Conservation (phyloP, 2,113 vertebrate species). For the Baryphthengus martii region DNA sequence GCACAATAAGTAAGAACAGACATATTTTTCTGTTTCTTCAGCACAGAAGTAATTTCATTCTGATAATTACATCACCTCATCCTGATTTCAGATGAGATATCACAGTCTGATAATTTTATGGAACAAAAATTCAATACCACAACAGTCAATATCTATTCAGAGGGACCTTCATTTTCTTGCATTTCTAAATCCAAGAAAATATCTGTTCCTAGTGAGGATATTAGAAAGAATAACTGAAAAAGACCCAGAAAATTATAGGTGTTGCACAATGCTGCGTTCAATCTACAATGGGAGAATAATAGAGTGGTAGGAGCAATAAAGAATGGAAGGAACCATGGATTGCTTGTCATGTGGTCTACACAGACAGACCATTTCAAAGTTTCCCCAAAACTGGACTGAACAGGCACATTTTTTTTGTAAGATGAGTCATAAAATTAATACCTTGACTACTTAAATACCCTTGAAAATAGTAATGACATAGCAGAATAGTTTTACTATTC, state of each 20-base stretch:
- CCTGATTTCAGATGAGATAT: not conserved
- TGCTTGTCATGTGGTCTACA: not conserved
- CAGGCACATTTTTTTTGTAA: not conserved
- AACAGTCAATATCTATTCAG: not conserved
- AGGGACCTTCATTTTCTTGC: not conserved
- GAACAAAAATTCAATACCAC: not conserved
- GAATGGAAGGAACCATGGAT: not conserved
- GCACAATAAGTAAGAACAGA: not conserved
- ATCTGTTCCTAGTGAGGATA: not conserved
- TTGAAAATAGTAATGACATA: not conserved
- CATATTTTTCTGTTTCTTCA: not conserved
- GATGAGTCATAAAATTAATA: not conserved
- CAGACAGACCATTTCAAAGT: not conserved
- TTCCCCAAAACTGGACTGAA: not conserved
- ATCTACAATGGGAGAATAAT: not conserved
- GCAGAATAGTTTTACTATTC: not conserved
- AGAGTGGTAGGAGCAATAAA: not conserved
- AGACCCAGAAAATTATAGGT: not conserved
- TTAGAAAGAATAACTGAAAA: not conserved
- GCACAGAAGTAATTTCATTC: not conserved
- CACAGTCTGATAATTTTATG: not conserved
- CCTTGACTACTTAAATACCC: not conserved
- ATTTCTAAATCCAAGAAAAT: not conserved
- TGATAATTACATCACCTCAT: not conserved
- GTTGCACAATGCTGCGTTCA: not conserved